Percentiles rank a stretch among this genome's conserved stretches.
phyloP scores from a whole-genome alignment of 2,888 invertebrate species.

The Ditylenchus weischeri region DNA sequence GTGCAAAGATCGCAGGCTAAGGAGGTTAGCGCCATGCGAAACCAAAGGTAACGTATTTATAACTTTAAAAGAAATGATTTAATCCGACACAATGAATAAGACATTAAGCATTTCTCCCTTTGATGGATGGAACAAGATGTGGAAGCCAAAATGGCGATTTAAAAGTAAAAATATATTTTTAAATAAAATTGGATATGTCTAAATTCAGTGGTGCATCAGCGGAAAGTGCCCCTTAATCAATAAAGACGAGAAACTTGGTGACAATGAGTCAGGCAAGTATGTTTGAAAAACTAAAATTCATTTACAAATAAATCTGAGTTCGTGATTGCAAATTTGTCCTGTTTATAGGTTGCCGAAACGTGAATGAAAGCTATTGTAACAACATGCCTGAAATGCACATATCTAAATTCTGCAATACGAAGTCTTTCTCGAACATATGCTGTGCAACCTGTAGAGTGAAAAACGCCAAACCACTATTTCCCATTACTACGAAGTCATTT shows the following conservation, averaged over 20 bases:
- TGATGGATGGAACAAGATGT: constrained; percentile 54
- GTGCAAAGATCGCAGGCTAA: constrained; percentile 49
- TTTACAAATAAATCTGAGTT: not conserved
- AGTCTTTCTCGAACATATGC: constrained; percentile 38
- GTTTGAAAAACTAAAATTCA: not conserved
- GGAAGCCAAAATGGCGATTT: constrained; percentile 39
- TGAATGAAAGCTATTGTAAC: constrained; percentile 43
- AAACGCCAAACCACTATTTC: too few relatives aligned
- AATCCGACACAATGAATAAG: too few relatives aligned
- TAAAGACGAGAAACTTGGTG: not conserved
- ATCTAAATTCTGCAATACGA: constrained; percentile 42
- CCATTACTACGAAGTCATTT: too few relatives aligned
- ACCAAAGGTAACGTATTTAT: constrained; percentile 32
- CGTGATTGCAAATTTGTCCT: not conserved
- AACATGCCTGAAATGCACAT: constrained; percentile 31
- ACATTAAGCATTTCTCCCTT: constrained; percentile 45
- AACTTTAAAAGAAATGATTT: too few relatives aligned
- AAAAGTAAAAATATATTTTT: constrained; percentile 7
- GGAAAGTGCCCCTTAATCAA: constrained; percentile 45
- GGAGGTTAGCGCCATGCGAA: constrained; percentile 46
- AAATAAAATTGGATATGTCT: not conserved
- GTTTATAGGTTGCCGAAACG: constrained; percentile 41
- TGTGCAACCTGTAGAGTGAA: constrained; percentile 23
- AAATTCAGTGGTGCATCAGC: constrained; percentile 51
- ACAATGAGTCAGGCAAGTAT: not conserved